phyloP scores from a whole-genome alignment of 2,888 invertebrate genomes.

The Epinotia ramella region DNA sequence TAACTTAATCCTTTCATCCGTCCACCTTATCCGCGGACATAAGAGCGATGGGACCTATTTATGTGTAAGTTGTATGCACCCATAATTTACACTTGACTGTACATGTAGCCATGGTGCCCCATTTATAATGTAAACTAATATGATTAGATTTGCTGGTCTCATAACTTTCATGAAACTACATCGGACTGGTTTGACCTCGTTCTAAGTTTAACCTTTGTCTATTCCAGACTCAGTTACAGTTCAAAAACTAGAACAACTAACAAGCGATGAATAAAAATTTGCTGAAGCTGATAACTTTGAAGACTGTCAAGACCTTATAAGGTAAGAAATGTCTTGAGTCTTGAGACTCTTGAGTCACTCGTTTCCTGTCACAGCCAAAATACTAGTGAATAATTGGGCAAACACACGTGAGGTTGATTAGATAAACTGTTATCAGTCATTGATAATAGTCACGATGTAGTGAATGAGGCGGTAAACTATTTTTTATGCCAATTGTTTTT shows the following conservation, averaged over 20 bases:
- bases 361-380: conserved; percentile 27
- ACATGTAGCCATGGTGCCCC: too few species aligned
- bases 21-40: too few species aligned
- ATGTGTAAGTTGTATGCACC: too few species aligned
- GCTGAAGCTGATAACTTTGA: conserved; percentile 3
- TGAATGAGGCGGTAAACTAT: neutral
- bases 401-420: conserved; percentile 29
- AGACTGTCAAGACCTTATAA: conserved; percentile 24
- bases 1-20: too few species aligned
- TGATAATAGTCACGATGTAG: neutral
- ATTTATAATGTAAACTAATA: neutral
- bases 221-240: neutral
- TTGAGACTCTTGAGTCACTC: conserved; percentile 28
- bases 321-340: conserved; percentile 20
- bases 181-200: neutral
- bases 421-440: conserved; percentile 12
- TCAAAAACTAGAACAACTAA: neutral
- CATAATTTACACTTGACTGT: too few species aligned
- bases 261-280: neutral
- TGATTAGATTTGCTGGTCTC: neutral
- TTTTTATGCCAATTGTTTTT: neutral
- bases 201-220: conserved; percentile 1
- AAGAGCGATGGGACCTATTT: too few species aligned
- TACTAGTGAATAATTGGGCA: conserved; percentile 35
- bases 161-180: neutral